These are phyloP conservation scores for Conopomorpha cramerella DNA, from an alignment of 1,140 invertebrate species.

Conservation along the genomic window DNA sequence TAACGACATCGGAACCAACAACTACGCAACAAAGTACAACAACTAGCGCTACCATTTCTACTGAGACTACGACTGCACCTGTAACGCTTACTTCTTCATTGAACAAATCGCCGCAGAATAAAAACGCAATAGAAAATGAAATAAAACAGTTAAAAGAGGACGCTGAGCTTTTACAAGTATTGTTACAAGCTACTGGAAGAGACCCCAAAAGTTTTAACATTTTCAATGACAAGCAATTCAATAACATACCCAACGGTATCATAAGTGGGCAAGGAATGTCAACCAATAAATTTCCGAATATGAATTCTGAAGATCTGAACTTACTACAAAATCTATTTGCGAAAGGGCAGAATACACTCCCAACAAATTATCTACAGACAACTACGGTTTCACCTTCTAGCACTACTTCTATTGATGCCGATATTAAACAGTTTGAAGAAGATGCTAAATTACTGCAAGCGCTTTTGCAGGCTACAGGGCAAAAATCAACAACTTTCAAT, in stretches of 20 bases:
- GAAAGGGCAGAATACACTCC: too few relatives aligned
- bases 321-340: too few relatives aligned
- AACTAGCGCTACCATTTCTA: slow-evolving; percentile 1
- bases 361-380: too few relatives aligned
- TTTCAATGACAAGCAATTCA: slow-evolving; percentile 2
- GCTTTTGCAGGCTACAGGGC: slow-evolving; percentile 18
- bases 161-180: slow-evolving; percentile 12
- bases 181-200: slow-evolving; percentile 11
- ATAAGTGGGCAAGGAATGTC: too few relatives aligned
- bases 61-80: not conserved
- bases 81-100: slow-evolving; percentile 7
- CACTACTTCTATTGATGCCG: slow-evolving; percentile 17
- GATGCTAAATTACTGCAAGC: slow-evolving; percentile 31
- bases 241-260: slow-evolving; percentile 4
- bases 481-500: slow-evolving; percentile 14
- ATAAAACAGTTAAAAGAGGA: slow-evolving; percentile 15
- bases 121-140: slow-evolving; percentile 11
- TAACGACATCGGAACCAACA: slow-evolving; percentile 2
- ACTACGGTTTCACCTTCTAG: slow-evolving; percentile 12
- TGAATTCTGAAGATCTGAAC: too few relatives aligned
- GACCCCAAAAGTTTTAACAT: slow-evolving; percentile 16
- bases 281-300: too few relatives aligned
- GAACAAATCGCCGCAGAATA: slow-evolving; percentile 9
- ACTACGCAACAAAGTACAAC: slow-evolving; percentile 4
- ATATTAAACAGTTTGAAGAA: slow-evolving; percentile 18